Conservation (phyloP, 1,140 invertebrate species). For the Ceratina japonica region DNA sequence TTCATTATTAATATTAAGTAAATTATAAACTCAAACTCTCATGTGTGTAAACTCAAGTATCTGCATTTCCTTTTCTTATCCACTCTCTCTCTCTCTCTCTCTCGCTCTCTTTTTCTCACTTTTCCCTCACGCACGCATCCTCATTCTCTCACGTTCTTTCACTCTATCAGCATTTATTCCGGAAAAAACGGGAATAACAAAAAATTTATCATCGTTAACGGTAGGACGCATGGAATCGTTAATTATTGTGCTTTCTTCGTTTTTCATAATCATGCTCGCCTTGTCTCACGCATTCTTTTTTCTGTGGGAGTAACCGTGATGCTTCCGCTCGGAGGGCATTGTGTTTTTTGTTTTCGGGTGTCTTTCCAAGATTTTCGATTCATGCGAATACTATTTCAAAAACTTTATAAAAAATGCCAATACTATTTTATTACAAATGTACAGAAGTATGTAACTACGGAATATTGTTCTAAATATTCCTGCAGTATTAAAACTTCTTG, state of each 20-base stretch:
- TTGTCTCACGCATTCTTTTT: not conserved
- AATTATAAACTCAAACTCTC: constrained; percentile 74
- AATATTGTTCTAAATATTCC: too few relatives aligned
- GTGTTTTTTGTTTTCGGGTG: not conserved
- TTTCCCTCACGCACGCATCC: not conserved
- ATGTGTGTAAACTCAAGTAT: constrained; percentile 57
- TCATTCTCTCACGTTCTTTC: not conserved
- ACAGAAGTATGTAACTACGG: not conserved
- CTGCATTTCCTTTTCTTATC: constrained; percentile 46
- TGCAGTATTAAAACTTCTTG: not conserved
- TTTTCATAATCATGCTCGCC: constrained; percentile 17
- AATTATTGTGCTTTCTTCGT: constrained; percentile 56
- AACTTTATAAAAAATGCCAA: not conserved
- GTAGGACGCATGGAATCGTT: constrained; percentile 45
- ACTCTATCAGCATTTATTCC: constrained; percentile 9
- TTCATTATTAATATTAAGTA: constrained; percentile 74
- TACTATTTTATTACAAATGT: not conserved
- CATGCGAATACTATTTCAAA: not conserved
- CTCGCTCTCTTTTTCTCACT: not conserved
- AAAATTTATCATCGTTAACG: constrained; percentile 44
- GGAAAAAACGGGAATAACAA: constrained; percentile 44
- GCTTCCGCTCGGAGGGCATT: not conserved
- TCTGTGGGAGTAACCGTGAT: constrained; percentile 2
- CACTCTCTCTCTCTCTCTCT: constrained; percentile 15
- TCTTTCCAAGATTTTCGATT: not conserved